Evolutionary conservation across 1,140 invertebrate species (phyloP), one percentile per base, ranked within the genome.

Genomic region (Drosophila neocordata): DNA sequence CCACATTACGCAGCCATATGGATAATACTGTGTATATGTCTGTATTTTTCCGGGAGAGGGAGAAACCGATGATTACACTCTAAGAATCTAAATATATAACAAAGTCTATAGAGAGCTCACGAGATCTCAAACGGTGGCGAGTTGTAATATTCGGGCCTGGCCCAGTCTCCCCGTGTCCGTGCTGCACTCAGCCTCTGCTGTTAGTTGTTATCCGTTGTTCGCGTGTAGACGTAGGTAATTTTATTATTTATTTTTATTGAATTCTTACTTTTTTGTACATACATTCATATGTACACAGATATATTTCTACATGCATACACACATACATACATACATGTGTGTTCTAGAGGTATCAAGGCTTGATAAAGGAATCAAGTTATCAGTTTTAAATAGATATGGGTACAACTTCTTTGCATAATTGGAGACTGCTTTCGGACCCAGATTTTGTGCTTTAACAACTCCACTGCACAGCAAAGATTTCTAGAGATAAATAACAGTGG

Each of bases 131-230:
- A 62, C 48, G 38, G 51, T 22, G 52, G 48, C 73, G 66, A 73
- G 69, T 71, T 85, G 78, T 87, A 88, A 87, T 74, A 78, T 77
- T 79, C 73, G 79, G 72, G 68, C 77, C 74, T 64, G 65, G 81
- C 80, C 80, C 79, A 83, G 80, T 83, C 80, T 87, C 82, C 78
- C 79, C 72, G 82, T 88, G 83, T 72, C 71, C 83, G 83, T 82
- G 82, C 82, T 87, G 82, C 82, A 85, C 78, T 82, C 82, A 67
- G 78, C 78, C 41, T 48, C 41, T 48, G 41, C 41, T 48, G 20
- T 48, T 82, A 82, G 78, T 78, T 66, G 83, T 78, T 75, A 78
- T 78, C 82, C 67, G 82, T 71, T 81, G 70, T 67, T 81, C 79
- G 78, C 70, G 79, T 67, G 65, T 76, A 73, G 75, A 82, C 83